A percentile compares a stretch with the other conserved stretches of the same genome.
Evolutionary conservation across 2,888 invertebrate genomes (phyloP).

Genomic region (Epiperipatus broadwayi): DNA sequence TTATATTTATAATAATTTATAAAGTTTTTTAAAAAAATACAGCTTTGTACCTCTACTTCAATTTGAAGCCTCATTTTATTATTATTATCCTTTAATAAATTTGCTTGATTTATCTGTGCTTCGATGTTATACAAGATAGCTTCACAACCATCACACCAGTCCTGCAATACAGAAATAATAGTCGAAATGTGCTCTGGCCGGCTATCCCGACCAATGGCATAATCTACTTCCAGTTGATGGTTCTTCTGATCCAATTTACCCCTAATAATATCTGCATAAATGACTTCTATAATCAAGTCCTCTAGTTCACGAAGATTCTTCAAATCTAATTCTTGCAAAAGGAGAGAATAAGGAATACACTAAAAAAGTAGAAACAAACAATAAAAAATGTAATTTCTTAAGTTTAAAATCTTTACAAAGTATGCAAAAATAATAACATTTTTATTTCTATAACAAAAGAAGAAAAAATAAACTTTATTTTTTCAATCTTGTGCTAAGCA

Average conservation of each 20-base stretch:
- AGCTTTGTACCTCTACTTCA: constrained; percentile 55
- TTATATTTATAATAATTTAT: too few species aligned
- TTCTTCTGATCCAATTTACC: constrained; percentile 91
- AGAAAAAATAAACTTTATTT: too few species aligned
- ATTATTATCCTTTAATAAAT: constrained; percentile 58
- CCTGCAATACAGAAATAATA: constrained; percentile 42
- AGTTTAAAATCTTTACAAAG: constrained; percentile 8
- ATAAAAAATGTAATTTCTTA: constrained; percentile 11
- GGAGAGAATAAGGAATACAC: constrained; percentile 67
- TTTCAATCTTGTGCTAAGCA: too few species aligned
- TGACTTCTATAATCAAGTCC: constrained; percentile 93
- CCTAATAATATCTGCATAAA: constrained; percentile 82
- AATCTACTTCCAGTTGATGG: constrained; percentile 77
- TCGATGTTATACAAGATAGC: constrained; percentile 71
- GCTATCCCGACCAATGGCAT: constrained; percentile 79
- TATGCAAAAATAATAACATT: too few species aligned
- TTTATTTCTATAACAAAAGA: too few species aligned
- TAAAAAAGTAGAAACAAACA: too few species aligned
- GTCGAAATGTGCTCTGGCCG: constrained; percentile 57
- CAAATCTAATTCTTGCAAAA: constrained; percentile 69
- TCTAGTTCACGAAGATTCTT: constrained; percentile 80
- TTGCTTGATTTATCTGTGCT: constrained; percentile 66
- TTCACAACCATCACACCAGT: constrained; percentile 58
- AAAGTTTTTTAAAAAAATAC: background rate
- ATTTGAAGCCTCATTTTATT: constrained; percentile 58